Conservation (phyloP, 1,140 invertebrate genomes). For the Cecropterus lyciades region DNA sequence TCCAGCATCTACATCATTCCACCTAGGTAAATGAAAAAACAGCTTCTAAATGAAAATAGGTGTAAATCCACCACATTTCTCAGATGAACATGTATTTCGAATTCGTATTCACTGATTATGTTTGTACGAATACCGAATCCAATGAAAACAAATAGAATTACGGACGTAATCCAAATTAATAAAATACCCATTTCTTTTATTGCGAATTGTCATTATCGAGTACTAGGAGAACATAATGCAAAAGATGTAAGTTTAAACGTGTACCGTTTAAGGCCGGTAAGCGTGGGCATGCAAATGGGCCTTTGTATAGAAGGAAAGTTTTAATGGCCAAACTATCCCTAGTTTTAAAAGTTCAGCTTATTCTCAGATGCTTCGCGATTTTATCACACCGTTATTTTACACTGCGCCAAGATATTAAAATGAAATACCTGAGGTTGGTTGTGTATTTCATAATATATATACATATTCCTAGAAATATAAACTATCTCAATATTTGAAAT, state of each 20-base stretch:
- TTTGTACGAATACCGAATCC: neutral
- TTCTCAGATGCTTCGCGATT: slow-evolving; percentile 3
- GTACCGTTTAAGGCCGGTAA: slow-evolving; percentile 15
- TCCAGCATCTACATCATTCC: too few relatives aligned
- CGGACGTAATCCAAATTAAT: too few relatives aligned
- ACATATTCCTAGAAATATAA: neutral
- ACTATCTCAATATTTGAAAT: neutral
- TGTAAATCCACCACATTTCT: too few relatives aligned
- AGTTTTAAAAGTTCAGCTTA: slow-evolving; percentile 27
- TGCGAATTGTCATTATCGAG: slow-evolving; percentile 5
- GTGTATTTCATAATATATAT: too few relatives aligned
- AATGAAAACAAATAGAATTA: slow-evolving; percentile 3
- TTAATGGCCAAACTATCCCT: slow-evolving; percentile 26
- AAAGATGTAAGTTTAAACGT: slow-evolving; percentile 17
- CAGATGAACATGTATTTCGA: too few relatives aligned
- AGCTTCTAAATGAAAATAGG: too few relatives aligned
- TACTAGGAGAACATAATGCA: slow-evolving; percentile 15
- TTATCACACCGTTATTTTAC: neutral
- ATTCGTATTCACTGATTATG: too few relatives aligned
- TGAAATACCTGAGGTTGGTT: neutral
- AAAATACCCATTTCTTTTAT: slow-evolving; percentile 4
- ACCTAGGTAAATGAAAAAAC: too few relatives aligned
- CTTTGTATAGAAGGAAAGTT: slow-evolving; percentile 14
- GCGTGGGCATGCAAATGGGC: slow-evolving; percentile 24
- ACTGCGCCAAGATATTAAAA: neutral